Evolutionary conservation across 2,113 vertebrate species (phyloP).

Genomic region (Mystacornis crossleyi): DNA sequence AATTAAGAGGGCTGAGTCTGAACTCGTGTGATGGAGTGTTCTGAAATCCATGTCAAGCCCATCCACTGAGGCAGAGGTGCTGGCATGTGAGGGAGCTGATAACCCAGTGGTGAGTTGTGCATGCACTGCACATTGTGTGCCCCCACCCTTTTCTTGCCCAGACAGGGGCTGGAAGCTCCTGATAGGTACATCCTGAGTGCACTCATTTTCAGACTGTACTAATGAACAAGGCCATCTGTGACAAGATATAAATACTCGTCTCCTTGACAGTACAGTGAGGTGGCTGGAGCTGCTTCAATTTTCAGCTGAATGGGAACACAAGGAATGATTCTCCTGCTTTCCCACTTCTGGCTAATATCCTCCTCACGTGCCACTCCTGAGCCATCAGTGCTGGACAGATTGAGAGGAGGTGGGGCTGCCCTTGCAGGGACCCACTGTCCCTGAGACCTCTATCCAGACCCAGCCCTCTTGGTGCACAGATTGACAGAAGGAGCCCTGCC

Average conservation of each 20-base stretch:
- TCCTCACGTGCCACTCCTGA: background rate
- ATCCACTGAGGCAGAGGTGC: background rate
- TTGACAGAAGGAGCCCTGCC: background rate
- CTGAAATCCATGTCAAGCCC: background rate
- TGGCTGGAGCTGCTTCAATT: background rate
- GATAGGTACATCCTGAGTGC: background rate
- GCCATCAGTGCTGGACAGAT: too few species aligned
- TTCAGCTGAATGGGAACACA: background rate
- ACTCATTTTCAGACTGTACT: background rate
- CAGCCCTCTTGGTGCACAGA: accelerated
- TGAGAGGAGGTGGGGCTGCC: background rate
- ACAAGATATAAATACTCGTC: background rate
- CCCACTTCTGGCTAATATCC: background rate
- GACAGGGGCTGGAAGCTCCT: background rate
- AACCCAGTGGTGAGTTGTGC: background rate
- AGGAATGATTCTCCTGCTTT: background rate
- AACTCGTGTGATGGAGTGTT: background rate
- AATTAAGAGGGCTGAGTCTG: background rate
- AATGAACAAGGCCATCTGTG: background rate
- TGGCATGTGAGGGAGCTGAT: background rate
- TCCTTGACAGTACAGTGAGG: background rate
- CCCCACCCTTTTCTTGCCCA: background rate
- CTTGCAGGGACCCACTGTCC: accelerated
- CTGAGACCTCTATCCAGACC: accelerated
- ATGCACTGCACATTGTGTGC: background rate